Evolutionary conservation across 2,113 vertebrate genomes (phyloP), one percentile per base, ranked within the genome.

Genomic region (Pungitius pungitius): DNA sequence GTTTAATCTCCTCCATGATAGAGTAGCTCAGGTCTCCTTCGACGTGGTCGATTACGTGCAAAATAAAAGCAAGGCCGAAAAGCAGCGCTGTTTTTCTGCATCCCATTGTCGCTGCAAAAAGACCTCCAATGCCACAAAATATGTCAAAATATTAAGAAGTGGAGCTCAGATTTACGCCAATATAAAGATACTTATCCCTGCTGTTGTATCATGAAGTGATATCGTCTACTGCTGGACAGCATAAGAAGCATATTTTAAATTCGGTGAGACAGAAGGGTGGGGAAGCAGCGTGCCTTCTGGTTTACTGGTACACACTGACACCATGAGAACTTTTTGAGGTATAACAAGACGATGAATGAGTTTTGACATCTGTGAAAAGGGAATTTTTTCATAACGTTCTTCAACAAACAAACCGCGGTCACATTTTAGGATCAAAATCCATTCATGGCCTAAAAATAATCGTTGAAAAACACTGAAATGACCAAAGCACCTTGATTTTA

Each of bases 1-100:
- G 88, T 80, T 90, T 91, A 89, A 89, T 92, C 51, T 94, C 91
- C 74, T 93, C 92, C 0, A 69, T 43, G 45, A 82, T 35, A 26
- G 79, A 77, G 63, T 91, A 95, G 62, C 56, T 85, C 18, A 92
- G 67, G 80, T 88, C 90, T 13, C 72, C 82, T 58, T 73, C 89
- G 39, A 80, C 1, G 5, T 70, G 82, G 37, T 52, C 11, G 4
- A 73, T 12, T 27, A 37, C 0, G 0, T n/a, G 60, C 26, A 77
- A 11, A 65, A 80, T 4, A 9, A 78, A 57, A 8, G 17, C 14
- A 20, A 74, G 27, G 13, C 15, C 7, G 9, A 1, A 26, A 2
- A 37, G 18, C 15, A 73, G 6, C 4, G 4, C 2, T 22, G 62
- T 33, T 35, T 30, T 45, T 0, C 14, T 9, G 10, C 1, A 17